Conservation (phyloP, 1,140 invertebrate genomes). For the Muscidifurax raptorellus region DNA sequence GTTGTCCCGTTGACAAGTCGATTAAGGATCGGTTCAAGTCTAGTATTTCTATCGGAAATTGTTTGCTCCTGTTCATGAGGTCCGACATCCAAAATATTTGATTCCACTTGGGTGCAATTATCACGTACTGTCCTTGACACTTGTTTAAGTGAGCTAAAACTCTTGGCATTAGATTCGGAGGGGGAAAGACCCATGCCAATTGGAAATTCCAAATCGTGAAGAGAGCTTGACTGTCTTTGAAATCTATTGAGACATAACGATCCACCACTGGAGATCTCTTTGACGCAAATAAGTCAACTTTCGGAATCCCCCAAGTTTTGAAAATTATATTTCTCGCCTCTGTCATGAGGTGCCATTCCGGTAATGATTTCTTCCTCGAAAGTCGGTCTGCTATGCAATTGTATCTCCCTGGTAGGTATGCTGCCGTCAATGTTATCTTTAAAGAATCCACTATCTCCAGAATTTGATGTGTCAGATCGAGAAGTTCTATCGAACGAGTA, state of each 20-base stretch:
- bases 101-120: conserved; percentile 39
- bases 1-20: conserved; percentile 32
- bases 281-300: conserved; percentile 63
- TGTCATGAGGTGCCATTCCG: conserved; percentile 65
- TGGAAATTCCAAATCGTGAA: conserved; percentile 59
- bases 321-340: conserved; percentile 53
- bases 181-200: conserved; percentile 67
- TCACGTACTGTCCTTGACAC: conserved; percentile 48
- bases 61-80: conserved; percentile 4
- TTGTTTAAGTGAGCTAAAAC: conserved; percentile 61
- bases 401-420: conserved; percentile 60
- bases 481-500: conserved; percentile 60
- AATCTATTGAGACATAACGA: conserved; percentile 59
- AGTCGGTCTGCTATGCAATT: conserved; percentile 61
- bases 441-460: conserved; percentile 57
- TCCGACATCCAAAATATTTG: conserved; percentile 43
- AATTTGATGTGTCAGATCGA: conserved; percentile 60
- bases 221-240: conserved; percentile 52
- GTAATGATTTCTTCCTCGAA: conserved; percentile 53
- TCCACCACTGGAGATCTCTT: conserved; percentile 57
- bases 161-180: conserved; percentile 63
- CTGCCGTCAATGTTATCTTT: conserved; percentile 55
- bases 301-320: conserved; percentile 59
- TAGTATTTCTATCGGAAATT: conserved; percentile 1
- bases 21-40: conserved; percentile 6